Evolutionary conservation across 2,113 vertebrate species (phyloP), one percentile per base, ranked within the genome.

Genomic region (Notothenia rossii): DNA sequence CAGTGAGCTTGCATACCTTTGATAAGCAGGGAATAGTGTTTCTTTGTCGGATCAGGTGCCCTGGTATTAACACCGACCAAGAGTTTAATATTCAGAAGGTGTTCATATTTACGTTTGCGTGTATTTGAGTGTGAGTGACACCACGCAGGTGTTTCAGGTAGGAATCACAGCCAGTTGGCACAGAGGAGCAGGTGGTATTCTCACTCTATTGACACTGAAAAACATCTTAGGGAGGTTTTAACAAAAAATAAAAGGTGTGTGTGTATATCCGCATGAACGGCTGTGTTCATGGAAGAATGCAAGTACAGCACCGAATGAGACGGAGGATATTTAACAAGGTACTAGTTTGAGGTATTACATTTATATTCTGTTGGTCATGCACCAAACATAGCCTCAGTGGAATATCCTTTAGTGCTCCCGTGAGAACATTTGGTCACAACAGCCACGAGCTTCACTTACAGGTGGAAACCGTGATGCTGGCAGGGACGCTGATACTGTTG

Each of bases 381-480:
- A 25, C 15, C 20, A 58, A 70, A 58, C 58, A 22, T 36, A 18
- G 36, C 29, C 15, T 46, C 46, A 18, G 25, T 13, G 22, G 17
- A 64, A 64, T 53, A 61, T 58, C 33, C 45, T 46, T 69, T 12
- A 45, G 11, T 45, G 54, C 29, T 56, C 55, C 29, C 33, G 4
- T 46, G 36, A 10, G 22, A 8, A 17, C 61, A 43, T 53, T 59
- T 68, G 33, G 49, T 77, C 45, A 62, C 7, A 64, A 62, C 14
- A 59, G 46, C 25, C 33, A 56, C 29, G 25, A 56, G 62, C 51
- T 66, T 53, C 91, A 97, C 98, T 97, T 94, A 99, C 98, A 97
- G 72, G 98, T 99, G 72, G 96, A 96, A 85, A 96, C 96, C 71
- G 94, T 95, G 84, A 96, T 94, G 77, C 93, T 96, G 75, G 95